A percentile compares a stretch with the other conserved stretches of the same genome.
These are phyloP conservation scores for Hetaerina titia DNA, from an alignment of 2,888 invertebrate genomes.

Conservation along the genomic window DNA sequence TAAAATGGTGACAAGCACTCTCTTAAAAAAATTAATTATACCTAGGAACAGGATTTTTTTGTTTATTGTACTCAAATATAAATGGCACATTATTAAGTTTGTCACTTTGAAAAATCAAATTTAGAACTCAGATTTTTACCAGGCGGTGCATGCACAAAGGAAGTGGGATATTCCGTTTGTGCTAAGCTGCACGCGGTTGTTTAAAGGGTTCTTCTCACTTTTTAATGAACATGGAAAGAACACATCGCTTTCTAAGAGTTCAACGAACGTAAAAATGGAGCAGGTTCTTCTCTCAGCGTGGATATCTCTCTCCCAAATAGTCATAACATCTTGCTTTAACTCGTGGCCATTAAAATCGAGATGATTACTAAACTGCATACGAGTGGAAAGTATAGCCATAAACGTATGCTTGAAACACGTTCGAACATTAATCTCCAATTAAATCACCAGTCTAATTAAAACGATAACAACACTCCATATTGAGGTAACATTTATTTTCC, in stretches of 20 bases:
- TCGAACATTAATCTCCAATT: neutral
- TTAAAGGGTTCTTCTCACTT: neutral
- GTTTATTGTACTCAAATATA: no score
- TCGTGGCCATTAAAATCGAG: neutral
- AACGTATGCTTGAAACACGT: neutral
- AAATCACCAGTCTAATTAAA: neutral
- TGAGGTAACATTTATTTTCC: neutral
- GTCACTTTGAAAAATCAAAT: no score
- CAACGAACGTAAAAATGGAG: conserved; percentile 17
- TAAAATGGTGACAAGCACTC: no score
- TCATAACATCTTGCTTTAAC: neutral
- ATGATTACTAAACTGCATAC: neutral
- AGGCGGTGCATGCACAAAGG: no score
- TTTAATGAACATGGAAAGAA: neutral
- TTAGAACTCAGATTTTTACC: no score
- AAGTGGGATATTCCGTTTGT: no score
- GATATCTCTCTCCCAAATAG: neutral
- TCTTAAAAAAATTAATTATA: no score
- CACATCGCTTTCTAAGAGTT: neutral
- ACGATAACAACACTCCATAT: neutral
- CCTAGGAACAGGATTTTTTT: no score
- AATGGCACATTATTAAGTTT: no score
- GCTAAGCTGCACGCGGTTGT: neutral
- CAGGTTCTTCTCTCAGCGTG: neutral
- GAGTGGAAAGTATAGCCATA: neutral